Conservation (phyloP, 30 jellyfish, hydroid and myxozoan genomes). For the Rhopilema esculentum region DNA sequence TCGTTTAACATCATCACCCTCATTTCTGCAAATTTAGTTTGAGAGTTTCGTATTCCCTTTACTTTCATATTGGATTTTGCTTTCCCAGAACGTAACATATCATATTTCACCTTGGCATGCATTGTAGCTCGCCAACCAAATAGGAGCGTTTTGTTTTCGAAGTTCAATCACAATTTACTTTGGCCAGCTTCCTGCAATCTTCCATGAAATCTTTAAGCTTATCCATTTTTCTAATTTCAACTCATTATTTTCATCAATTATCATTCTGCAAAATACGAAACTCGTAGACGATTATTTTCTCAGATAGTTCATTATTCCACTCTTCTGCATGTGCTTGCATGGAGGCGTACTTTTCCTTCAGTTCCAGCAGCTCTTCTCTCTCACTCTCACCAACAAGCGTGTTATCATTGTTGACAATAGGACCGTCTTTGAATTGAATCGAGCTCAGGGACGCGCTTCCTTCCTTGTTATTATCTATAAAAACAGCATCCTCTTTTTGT, state of each 20-base stretch:
- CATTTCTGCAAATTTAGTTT: not conserved
- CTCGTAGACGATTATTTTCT: constrained; percentile 21
- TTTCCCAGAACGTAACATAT: not conserved
- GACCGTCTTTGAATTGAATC: not conserved
- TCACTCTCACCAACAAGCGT: not conserved
- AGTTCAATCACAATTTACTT: not conserved
- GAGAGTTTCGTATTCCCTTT: not conserved
- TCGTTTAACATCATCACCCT: not conserved
- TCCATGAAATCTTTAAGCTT: not conserved
- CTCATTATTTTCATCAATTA: not conserved
- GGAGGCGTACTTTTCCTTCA: constrained; percentile 2
- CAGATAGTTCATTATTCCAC: constrained; percentile 25
- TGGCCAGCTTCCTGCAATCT: not conserved
- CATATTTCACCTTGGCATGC: not conserved
- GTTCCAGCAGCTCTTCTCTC: constrained; percentile 1
- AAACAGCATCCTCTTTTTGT: not conserved
- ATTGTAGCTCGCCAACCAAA: not conserved
- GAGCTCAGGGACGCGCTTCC: not conserved
- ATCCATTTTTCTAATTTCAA: not conserved
- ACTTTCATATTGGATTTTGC: not conserved
- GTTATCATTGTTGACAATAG: not conserved
- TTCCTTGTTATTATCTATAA: not conserved
- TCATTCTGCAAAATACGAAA: not conserved
- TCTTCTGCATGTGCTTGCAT: constrained; percentile 38
- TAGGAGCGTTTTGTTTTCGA: not conserved